Evolutionary conservation across 2,888 invertebrate species (phyloP).

Genomic region (Diadegma fenestrale): DNA sequence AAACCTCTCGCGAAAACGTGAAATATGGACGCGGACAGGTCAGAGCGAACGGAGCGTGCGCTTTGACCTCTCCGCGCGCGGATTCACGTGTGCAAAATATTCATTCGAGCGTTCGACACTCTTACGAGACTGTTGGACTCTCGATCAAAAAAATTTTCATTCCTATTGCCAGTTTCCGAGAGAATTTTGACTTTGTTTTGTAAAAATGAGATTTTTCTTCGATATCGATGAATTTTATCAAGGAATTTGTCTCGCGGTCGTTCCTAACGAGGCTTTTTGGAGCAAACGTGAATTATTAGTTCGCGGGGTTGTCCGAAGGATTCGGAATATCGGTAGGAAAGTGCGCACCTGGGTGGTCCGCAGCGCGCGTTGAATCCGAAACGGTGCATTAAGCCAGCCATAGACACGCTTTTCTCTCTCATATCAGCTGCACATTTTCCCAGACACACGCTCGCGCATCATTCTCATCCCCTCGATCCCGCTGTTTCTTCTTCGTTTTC

Average conservation of each 20-base stretch:
- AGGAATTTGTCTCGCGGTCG: no score
- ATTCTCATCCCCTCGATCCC: slow-evolving; percentile 82
- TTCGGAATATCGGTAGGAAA: not conserved
- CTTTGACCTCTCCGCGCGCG: slow-evolving; percentile 48
- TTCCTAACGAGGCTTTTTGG: not conserved
- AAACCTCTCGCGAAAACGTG: slow-evolving; percentile 57
- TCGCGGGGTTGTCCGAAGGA: not conserved
- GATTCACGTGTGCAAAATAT: slow-evolving; percentile 22
- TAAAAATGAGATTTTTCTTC: not conserved
- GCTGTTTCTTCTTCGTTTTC: slow-evolving; percentile 81
- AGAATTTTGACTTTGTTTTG: no score
- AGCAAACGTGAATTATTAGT: not conserved
- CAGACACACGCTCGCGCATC: slow-evolving; percentile 74
- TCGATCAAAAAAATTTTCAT: no score
- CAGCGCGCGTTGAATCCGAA: slow-evolving; percentile 49
- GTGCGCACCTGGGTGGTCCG: slow-evolving; percentile 82
- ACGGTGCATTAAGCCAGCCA: not conserved
- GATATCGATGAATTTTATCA: no score
- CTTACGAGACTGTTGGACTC: no score
- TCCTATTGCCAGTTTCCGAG: no score
- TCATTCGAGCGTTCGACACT: slow-evolving; percentile 45
- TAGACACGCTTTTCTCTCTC: slow-evolving; percentile 10
- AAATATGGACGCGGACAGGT: slow-evolving; percentile 55
- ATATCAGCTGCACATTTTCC: slow-evolving; percentile 82
- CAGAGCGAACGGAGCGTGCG: slow-evolving; percentile 42